Evolutionary conservation across 2,888 invertebrate genomes (phyloP).

Genomic region (Labia minor): DNA sequence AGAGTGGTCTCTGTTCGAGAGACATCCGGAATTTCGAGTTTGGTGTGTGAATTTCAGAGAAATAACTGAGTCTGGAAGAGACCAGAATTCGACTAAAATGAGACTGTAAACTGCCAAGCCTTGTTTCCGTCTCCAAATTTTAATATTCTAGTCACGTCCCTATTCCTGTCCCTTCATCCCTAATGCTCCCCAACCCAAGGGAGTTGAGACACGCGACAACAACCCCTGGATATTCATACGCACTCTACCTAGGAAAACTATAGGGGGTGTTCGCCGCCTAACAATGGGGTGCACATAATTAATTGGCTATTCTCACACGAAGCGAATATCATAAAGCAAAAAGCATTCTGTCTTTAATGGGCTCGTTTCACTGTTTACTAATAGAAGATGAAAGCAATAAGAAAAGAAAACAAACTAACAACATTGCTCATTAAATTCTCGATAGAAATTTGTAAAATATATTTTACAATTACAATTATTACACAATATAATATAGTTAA

Average conservation of each 20-base stretch:
- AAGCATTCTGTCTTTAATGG: background rate
- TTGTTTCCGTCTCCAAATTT: background rate
- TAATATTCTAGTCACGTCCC: slow-evolving; percentile 3
- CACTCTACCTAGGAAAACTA: background rate
- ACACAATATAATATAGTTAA: too few relatives aligned
- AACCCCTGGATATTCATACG: slow-evolving; percentile 8
- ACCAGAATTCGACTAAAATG: background rate
- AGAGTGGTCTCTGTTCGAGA: too few relatives aligned
- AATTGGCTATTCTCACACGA: slow-evolving; percentile 1
- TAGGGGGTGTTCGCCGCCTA: background rate
- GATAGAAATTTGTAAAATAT: too few relatives aligned
- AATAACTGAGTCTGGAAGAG: background rate
- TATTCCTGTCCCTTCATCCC: slow-evolving; percentile 2
- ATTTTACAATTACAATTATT: too few relatives aligned
- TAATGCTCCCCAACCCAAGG: background rate
- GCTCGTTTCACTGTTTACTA: too few relatives aligned
- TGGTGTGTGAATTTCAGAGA: too few relatives aligned
- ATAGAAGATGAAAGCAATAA: too few relatives aligned
- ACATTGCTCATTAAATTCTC: too few relatives aligned
- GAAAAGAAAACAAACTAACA: too few relatives aligned
- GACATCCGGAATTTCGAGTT: too few relatives aligned
- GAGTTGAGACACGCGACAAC: background rate
- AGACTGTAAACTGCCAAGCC: background rate
- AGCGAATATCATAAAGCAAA: background rate
- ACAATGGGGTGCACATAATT: background rate